These are phyloP conservation scores for Oostethus manadensis DNA, from an alignment of 2,113 vertebrate species.

Conservation along the genomic window DNA sequence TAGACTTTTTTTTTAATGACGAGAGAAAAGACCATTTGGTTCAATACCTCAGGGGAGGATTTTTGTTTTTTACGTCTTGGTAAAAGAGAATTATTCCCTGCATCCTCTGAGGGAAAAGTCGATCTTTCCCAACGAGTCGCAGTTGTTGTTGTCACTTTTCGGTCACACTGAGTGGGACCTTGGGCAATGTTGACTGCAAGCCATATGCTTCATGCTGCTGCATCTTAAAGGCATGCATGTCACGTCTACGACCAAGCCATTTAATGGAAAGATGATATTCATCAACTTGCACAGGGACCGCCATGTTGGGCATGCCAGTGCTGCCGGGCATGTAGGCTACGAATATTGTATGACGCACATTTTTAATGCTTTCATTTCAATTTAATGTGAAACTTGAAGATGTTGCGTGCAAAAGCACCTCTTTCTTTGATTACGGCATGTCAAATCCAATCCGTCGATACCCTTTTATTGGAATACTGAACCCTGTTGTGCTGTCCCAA, in stretches of 20 bases:
- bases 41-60: conserved; percentile 55
- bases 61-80: conserved; percentile 38
- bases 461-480: too few species aligned
- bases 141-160: conserved; percentile 55
- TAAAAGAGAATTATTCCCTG: conserved; percentile 67
- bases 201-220: conserved; percentile 51
- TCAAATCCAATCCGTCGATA: too few species aligned
- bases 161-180: conserved; percentile 38
- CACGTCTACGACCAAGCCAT: conserved; percentile 21
- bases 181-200: conserved; percentile 49
- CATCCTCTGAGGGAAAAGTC: conserved; percentile 62
- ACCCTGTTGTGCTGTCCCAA: too few species aligned
- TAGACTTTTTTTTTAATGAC: conserved; percentile 65
- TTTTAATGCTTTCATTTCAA: too few species aligned
- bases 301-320: conserved; percentile 20
- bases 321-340: too few species aligned
- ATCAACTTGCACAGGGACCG: conserved; percentile 35
- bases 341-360: too few species aligned
- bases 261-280: conserved; percentile 40
- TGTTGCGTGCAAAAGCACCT: too few species aligned
- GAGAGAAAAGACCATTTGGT: conserved; percentile 69
- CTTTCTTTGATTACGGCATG: too few species aligned
- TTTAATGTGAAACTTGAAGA: too few species aligned
- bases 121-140: conserved; percentile 63
- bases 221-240: conserved; percentile 33